These are phyloP conservation scores for Pristionchus maxplancki DNA, from an alignment of 2,888 invertebrate species.

Conservation along the genomic window DNA sequence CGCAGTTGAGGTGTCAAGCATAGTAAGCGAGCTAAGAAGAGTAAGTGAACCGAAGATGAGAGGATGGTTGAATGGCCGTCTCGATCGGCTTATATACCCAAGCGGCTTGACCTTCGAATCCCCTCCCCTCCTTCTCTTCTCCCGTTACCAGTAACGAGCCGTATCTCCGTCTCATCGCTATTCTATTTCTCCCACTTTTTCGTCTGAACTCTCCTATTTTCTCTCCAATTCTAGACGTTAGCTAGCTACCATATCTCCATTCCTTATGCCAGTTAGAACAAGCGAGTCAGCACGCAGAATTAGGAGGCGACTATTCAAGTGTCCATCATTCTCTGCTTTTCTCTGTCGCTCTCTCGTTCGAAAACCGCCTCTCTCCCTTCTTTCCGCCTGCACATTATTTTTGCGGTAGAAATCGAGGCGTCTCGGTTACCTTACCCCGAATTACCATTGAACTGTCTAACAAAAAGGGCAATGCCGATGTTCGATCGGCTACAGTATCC, in stretches of 20 bases:
- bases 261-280: not conserved
- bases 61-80: slow-evolving; percentile 10
- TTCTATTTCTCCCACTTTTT: not conserved
- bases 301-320: not conserved
- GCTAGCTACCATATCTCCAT: not conserved
- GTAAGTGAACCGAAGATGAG: not conserved
- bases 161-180: not conserved
- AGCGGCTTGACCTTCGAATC: slow-evolving; percentile 21
- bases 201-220: not conserved
- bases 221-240: not conserved
- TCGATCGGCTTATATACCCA: not conserved
- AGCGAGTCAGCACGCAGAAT: not conserved
- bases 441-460: not conserved
- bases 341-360: not conserved
- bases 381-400: not conserved
- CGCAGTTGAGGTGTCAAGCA: not conserved
- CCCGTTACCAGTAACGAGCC: slow-evolving; percentile 21
- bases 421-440: not conserved
- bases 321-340: not conserved
- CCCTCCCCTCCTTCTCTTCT: not conserved
- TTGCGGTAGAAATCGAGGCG: slow-evolving; percentile 15
- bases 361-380: not conserved
- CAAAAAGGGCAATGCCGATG: slow-evolving; percentile 27
- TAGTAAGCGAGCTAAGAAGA: not conserved
- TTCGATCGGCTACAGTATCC: not conserved